phyloP scores from a whole-genome alignment of 2,888 invertebrate genomes.

The Lasioglossum figueresi region DNA sequence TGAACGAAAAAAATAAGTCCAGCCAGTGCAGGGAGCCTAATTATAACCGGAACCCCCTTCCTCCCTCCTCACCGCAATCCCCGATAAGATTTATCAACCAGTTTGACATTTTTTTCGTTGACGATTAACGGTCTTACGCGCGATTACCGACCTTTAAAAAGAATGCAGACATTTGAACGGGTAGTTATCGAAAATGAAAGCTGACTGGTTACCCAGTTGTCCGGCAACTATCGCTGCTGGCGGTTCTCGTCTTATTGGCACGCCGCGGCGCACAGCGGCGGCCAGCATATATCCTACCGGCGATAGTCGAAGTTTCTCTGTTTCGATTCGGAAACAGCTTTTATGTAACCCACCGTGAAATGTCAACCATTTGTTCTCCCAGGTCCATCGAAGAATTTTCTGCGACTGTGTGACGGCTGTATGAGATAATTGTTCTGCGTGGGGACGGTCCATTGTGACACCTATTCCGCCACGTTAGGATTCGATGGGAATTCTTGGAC shows the following conservation, averaged over 20 bases:
- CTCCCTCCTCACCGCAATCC: neutral
- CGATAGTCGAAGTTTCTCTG: constrained; percentile 45
- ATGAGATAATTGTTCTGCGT: neutral
- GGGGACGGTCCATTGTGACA: neutral
- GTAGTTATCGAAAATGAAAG: constrained; percentile 71
- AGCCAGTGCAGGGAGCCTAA: neutral
- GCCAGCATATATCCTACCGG: constrained; percentile 27
- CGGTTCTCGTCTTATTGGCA: constrained; percentile 54
- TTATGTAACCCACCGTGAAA: constrained; percentile 51
- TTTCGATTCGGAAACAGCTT: constrained; percentile 47
- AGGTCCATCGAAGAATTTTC: constrained; percentile 2
- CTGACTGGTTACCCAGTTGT: constrained; percentile 52
- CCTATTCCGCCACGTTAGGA: neutral
- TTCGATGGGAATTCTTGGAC: neutral
- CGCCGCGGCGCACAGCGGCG: constrained; percentile 7
- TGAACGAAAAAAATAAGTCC: neutral
- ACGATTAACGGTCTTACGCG: constrained; percentile 35
- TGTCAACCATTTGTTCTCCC: constrained; percentile 29
- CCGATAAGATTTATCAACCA: constrained; percentile 29
- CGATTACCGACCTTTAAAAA: constrained; percentile 60
- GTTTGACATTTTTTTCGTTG: constrained; percentile 29
- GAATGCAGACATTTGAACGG: constrained; percentile 61
- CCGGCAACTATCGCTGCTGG: constrained; percentile 63
- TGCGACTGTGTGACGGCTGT: neutral
- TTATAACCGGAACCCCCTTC: constrained; percentile 6